phyloP scores from a whole-genome alignment of 2,113 vertebrate genomes.

The Gnathonemus echidnorhynchus region DNA sequence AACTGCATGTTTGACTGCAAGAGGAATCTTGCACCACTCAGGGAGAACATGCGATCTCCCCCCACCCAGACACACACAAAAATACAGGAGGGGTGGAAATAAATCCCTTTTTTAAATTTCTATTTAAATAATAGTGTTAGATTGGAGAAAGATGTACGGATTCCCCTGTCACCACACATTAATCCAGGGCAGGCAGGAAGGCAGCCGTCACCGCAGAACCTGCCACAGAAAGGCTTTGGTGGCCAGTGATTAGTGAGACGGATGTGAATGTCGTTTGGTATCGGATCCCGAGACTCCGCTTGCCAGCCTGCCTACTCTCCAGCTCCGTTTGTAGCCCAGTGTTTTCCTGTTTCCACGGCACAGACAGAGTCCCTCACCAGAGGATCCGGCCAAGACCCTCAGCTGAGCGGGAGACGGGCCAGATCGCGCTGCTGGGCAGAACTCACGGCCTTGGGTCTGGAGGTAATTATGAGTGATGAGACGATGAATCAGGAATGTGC shows the following conservation, averaged over 20 bases:
- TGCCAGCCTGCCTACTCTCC: background rate
- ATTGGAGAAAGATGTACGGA: background rate
- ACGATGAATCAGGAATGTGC: slow-evolving; percentile 49
- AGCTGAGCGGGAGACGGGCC: slow-evolving; percentile 23
- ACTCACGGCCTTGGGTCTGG: slow-evolving; percentile 55
- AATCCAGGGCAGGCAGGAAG: background rate
- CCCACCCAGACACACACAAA: background rate
- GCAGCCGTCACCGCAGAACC: background rate
- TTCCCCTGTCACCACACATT: background rate
- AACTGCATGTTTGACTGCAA: background rate
- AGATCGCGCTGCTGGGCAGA: slow-evolving; percentile 29
- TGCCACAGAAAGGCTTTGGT: background rate
- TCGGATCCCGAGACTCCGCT: background rate
- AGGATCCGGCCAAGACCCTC: slow-evolving; percentile 16
- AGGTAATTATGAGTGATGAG: slow-evolving; percentile 52
- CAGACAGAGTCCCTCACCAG: background rate
- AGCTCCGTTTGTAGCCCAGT: background rate
- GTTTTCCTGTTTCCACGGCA: background rate
- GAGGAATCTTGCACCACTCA: background rate
- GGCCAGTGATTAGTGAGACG: background rate
- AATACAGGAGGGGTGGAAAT: background rate
- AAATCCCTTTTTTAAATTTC: background rate
- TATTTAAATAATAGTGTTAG: background rate
- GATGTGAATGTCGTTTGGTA: background rate
- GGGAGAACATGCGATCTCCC: background rate